Conservation (phyloP, 2,797 vertebrate species). For the Diplodus sargus region DNA sequence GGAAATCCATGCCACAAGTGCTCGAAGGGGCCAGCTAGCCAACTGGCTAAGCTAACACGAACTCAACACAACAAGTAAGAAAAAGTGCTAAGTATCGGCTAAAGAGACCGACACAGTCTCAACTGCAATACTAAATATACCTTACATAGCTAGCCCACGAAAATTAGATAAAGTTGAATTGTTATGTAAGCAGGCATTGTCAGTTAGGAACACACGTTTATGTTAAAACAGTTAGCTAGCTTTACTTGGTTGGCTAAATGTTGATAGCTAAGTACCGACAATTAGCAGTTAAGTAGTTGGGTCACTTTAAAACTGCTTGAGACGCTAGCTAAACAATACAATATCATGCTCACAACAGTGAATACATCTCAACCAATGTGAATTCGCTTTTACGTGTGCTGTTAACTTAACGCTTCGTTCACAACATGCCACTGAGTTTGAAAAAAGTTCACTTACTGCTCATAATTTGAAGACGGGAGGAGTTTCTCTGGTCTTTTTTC, state of each 20-base stretch:
- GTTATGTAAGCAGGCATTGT: background rate
- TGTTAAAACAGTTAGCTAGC: slow-evolving; percentile 21
- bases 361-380: background rate
- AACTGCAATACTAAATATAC: background rate
- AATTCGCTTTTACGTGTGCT: background rate
- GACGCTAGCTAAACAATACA: slow-evolving; percentile 40
- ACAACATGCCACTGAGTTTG: slow-evolving; percentile 52
- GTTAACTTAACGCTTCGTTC: slow-evolving; percentile 19
- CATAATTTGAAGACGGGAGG: slow-evolving; percentile 88
- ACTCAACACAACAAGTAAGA: slow-evolving; percentile 55
- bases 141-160: background rate
- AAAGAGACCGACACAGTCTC: background rate
- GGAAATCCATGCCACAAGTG: slow-evolving; percentile 57
- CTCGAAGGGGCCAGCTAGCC: slow-evolving; percentile 67
- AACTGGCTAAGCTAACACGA: slow-evolving; percentile 70
- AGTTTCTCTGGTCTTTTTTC: slow-evolving; percentile 86
- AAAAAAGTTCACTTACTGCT: slow-evolving; percentile 87
- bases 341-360: background rate
- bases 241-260: slow-evolving; percentile 43
- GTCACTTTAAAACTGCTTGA: slow-evolving; percentile 67
- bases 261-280: slow-evolving; percentile 64
- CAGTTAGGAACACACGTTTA: background rate
- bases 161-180: background rate
- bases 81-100: slow-evolving; percentile 20
- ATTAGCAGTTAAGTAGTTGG: slow-evolving; percentile 60